phyloP scores from a whole-genome alignment of 2,888 invertebrate species.

The Sminthurinus aureus region DNA sequence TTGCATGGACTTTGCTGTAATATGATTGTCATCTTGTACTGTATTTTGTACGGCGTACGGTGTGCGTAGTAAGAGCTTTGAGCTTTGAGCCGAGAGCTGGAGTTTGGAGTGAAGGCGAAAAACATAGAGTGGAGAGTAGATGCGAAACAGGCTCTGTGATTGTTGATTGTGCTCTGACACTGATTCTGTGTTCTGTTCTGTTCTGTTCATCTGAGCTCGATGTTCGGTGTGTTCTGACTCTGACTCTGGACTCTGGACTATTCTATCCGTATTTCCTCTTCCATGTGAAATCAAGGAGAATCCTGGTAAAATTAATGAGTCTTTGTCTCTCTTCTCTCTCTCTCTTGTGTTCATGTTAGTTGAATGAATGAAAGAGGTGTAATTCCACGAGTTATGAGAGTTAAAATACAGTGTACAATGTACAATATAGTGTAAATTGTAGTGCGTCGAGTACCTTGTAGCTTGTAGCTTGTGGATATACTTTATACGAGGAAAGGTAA shows the following conservation, averaged over 20 bases:
- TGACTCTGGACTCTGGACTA: not conserved
- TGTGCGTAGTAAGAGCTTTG: no score
- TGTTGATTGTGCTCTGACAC: not conserved
- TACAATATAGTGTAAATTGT: no score
- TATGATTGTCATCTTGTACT: not conserved
- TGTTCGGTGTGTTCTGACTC: no score
- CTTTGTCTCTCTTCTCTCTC: conserved; percentile 10
- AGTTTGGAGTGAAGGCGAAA: no score
- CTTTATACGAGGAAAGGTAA: not conserved
- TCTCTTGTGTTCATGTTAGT: not conserved
- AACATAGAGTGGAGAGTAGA: no score
- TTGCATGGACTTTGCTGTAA: conserved; percentile 25
- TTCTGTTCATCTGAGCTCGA: no score
- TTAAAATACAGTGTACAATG: not conserved
- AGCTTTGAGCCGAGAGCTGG: no score
- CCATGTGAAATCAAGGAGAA: not conserved
- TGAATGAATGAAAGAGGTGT: not conserved
- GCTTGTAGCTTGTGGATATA: not conserved
- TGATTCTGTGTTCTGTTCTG: not conserved
- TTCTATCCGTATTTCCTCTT: no score
- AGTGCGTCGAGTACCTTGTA: no score
- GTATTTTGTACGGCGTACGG: no score
- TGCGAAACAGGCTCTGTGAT: not conserved
- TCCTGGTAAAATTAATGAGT: conserved; percentile 35
- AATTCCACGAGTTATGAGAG: conserved; percentile 16